phyloP scores from a whole-genome alignment of 2,888 invertebrate genomes.

The Osedax frankpressi region DNA sequence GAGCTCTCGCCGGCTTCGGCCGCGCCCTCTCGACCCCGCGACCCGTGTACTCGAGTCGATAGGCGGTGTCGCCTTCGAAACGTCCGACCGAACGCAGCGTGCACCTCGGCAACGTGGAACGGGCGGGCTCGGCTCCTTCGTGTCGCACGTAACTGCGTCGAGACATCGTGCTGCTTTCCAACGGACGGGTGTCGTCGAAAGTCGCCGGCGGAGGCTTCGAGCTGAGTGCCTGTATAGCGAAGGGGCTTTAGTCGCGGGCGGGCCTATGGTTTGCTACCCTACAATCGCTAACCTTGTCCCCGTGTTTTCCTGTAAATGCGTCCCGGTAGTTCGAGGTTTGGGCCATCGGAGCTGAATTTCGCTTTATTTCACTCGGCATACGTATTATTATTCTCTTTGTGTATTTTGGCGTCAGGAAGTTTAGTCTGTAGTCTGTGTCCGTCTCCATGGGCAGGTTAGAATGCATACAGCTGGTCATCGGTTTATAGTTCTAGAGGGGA shows the following conservation, averaged over 20 bases:
- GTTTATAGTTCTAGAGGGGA: conserved; percentile 1
- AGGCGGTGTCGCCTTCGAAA: neutral
- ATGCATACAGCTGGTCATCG: neutral
- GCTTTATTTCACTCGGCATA: neutral
- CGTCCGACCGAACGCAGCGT: neutral
- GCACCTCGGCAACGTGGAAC: neutral
- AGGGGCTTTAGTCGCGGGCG: too few relatives aligned
- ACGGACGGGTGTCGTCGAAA: too few relatives aligned
- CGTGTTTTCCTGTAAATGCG: too few relatives aligned
- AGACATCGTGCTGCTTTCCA: neutral
- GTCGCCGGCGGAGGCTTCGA: too few relatives aligned
- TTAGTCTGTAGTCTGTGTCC: neutral
- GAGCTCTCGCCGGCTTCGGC: neutral
- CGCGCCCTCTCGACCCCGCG: neutral
- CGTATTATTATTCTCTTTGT: neutral
- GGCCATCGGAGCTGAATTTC: too few relatives aligned
- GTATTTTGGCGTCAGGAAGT: neutral
- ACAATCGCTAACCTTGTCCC: too few relatives aligned
- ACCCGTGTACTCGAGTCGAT: neutral
- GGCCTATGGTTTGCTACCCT: too few relatives aligned
- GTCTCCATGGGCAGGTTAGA: neutral
- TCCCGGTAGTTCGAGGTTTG: too few relatives aligned
- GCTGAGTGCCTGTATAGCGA: too few relatives aligned
- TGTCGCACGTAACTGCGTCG: neutral
- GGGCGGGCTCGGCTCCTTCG: neutral